Percentiles rank a stretch among this genome's conserved stretches.
phyloP scores from a whole-genome alignment of 2,797 vertebrate species.

The Sebastes goodei region DNA sequence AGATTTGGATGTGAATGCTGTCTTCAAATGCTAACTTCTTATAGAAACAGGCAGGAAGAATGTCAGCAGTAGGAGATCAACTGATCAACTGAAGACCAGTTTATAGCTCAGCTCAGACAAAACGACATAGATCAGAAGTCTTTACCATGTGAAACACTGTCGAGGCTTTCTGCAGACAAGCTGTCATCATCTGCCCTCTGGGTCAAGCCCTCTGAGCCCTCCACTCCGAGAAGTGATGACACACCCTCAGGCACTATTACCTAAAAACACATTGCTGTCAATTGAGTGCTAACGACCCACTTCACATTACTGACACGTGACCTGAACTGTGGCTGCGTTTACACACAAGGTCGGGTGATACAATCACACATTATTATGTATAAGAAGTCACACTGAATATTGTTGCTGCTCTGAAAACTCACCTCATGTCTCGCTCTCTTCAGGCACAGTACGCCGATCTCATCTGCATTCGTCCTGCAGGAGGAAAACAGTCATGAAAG shows the following conservation, averaged over 20 bases:
- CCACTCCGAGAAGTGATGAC: slow-evolving; percentile 70
- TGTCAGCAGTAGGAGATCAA: not conserved
- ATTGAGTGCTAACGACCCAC: not conserved
- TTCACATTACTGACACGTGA: not conserved
- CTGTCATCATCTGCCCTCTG: slow-evolving; percentile 89
- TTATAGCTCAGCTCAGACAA: not conserved
- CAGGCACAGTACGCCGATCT: slow-evolving; percentile 75
- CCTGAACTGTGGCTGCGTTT: not conserved
- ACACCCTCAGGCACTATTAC: slow-evolving; percentile 74
- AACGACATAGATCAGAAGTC: not conserved
- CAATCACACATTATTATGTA: not conserved
- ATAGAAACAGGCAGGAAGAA: slow-evolving; percentile 20
- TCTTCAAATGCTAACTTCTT: not conserved
- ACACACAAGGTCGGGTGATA: not conserved
- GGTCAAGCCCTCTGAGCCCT: slow-evolving; percentile 79
- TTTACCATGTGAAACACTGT: slow-evolving; percentile 90
- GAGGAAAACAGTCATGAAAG: slow-evolving; percentile 23
- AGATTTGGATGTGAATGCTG: slow-evolving; percentile 55
- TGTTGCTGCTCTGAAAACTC: slow-evolving; percentile 35
- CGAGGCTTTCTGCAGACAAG: slow-evolving; percentile 90
- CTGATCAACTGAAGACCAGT: not conserved
- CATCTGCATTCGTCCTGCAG: slow-evolving; percentile 86
- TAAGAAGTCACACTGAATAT: not conserved
- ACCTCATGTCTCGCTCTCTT: slow-evolving; percentile 94
- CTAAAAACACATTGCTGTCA: slow-evolving; percentile 61